Evolutionary conservation across 2,888 invertebrate genomes (phyloP).

Genomic region (Synanthedon tipuliformis): DNA sequence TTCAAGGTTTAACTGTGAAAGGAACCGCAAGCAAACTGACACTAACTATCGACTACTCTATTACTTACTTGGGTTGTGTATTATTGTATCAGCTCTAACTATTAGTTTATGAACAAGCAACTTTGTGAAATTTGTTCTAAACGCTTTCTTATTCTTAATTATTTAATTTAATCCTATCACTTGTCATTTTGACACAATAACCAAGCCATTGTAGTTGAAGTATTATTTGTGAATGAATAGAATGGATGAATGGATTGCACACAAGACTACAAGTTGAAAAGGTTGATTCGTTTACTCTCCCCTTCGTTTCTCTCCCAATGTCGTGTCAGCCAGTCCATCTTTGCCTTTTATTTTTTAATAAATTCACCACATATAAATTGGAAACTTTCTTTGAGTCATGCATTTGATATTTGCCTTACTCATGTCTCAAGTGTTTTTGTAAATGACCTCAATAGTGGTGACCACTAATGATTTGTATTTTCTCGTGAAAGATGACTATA

Average conservation of each 20-base stretch:
- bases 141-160: too few relatives aligned
- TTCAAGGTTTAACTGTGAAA: conserved; percentile 55
- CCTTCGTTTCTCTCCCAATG: not conserved
- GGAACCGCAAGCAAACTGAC: conserved; percentile 19
- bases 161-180: not conserved
- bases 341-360: too few relatives aligned
- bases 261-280: not conserved
- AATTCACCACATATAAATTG: too few relatives aligned
- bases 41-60: not conserved
- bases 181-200: not conserved
- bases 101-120: too few relatives aligned
- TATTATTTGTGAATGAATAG: conserved; percentile 32
- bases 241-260: conserved; percentile 26
- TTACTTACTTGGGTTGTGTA: too few relatives aligned
- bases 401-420: not conserved
- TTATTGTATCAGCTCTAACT: too few relatives aligned
- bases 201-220: not conserved
- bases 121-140: too few relatives aligned
- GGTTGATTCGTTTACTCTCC: not conserved
- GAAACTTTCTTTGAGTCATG: not conserved
- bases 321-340: too few relatives aligned
- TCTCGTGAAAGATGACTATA: not conserved
- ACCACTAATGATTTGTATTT: not conserved
- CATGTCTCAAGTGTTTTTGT: not conserved
- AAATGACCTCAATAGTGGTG: not conserved